These are phyloP conservation scores for Salticus scenicus DNA, from an alignment of 2,888 invertebrate genomes.

Conservation along the genomic window DNA sequence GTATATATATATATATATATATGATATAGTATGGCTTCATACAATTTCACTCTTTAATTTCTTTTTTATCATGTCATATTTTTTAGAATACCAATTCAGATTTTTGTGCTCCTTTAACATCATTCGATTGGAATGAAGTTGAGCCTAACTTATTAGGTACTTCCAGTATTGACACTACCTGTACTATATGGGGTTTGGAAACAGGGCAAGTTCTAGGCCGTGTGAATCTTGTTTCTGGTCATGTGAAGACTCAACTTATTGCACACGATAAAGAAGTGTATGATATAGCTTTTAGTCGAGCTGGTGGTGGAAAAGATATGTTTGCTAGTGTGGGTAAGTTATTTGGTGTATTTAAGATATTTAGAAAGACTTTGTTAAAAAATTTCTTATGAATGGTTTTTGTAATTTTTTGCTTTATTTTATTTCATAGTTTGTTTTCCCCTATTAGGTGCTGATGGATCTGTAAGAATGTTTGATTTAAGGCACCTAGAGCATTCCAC, in stretches of 20 bases:
- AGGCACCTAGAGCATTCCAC: constrained; percentile 99
- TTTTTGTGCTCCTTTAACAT: constrained; percentile 98
- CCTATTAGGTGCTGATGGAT: constrained; percentile 90
- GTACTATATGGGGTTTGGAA: constrained; percentile 98
- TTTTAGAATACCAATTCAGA: constrained; percentile 95
- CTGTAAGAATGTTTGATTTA: constrained; percentile 98
- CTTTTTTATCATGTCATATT: too few species aligned
- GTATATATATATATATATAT: too few species aligned
- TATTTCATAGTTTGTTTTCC: background rate
- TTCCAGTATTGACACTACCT: constrained; percentile 98
- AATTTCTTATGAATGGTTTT: too few species aligned
- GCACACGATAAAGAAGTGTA: constrained; percentile 99
- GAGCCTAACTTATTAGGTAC: constrained; percentile 98
- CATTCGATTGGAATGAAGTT: constrained; percentile 99
- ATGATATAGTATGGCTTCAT: too few species aligned
- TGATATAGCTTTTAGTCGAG: constrained; percentile 98
- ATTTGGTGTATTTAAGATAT: too few species aligned
- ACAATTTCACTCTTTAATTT: too few species aligned
- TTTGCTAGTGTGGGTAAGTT: constrained; percentile 92
- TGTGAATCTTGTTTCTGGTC: constrained; percentile 93
- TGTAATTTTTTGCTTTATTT: background rate
- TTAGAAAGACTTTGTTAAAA: too few species aligned
- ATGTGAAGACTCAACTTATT: constrained; percentile 99
- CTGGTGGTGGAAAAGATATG: constrained; percentile 98
- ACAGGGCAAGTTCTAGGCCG: constrained; percentile 83